These are phyloP conservation scores for Dromococcyx pavoninus DNA, from an alignment of 2,797 vertebrate genomes.

Conservation along the genomic window DNA sequence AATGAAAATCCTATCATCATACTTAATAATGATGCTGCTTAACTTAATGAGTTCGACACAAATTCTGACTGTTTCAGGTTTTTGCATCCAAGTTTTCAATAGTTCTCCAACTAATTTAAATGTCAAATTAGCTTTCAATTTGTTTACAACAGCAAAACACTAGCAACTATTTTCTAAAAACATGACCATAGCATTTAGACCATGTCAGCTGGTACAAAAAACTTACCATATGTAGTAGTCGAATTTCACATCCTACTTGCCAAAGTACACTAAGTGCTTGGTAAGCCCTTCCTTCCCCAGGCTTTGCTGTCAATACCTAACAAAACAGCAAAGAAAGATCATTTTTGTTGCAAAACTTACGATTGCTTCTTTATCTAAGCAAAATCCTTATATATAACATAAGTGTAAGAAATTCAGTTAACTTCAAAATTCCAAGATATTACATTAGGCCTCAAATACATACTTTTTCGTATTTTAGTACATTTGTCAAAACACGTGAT, in stretches of 20 bases:
- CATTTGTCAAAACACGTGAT: not conserved
- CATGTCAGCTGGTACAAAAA: not conserved
- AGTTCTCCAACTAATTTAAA: not conserved
- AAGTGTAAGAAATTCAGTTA: not conserved
- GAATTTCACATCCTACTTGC: slow-evolving; percentile 88
- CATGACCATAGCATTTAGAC: not conserved
- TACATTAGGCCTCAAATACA: not conserved
- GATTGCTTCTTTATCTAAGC: not conserved
- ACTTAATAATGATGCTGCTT: not conserved
- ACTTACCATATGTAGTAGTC: slow-evolving; percentile 88
- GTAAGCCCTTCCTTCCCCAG: slow-evolving; percentile 78
- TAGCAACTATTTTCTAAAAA: not conserved
- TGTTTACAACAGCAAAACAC: not conserved
- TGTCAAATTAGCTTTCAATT: not conserved
- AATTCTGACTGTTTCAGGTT: not conserved
- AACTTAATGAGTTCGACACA: not conserved
- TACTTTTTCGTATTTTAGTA: not conserved
- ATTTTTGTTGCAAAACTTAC: not conserved
- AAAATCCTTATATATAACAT: not conserved
- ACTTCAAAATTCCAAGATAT: not conserved
- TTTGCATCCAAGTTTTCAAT: not conserved
- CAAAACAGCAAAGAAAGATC: slow-evolving; percentile 9
- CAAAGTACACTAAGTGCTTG: slow-evolving; percentile 82
- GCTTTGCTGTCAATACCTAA: slow-evolving; percentile 82
- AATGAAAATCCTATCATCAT: not conserved